These are phyloP conservation scores for Drosophila grimshawi DNA, from an alignment of 1,140 invertebrate genomes.

Conservation along the genomic window DNA sequence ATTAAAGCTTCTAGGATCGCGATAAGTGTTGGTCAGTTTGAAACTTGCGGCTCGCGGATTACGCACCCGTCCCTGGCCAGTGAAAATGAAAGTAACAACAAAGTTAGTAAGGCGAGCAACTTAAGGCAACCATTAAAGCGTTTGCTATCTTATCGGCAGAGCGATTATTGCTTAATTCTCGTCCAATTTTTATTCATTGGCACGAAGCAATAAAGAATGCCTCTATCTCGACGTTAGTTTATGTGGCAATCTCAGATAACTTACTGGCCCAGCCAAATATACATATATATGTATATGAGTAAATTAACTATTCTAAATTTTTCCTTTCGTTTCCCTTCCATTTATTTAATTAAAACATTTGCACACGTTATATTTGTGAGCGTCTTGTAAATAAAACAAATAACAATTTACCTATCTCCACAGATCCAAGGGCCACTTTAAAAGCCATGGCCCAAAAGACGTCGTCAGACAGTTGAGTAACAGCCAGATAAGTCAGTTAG, in stretches of 20 bases:
- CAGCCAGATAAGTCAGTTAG: conserved; percentile 26
- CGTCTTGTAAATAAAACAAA: conserved; percentile 1
- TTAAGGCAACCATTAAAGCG: conserved; percentile 7
- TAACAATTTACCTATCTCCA: conserved; percentile 1
- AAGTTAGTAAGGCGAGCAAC: neutral
- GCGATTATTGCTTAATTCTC: conserved; percentile 49
- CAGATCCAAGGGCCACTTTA: conserved; percentile 36
- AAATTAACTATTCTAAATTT: conserved; percentile 1
- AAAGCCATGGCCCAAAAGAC: conserved; percentile 37
- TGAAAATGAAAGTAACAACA: conserved; percentile 1
- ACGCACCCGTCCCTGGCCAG: conserved; percentile 4
- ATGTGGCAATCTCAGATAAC: conserved; percentile 29
- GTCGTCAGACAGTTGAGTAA: conserved; percentile 24
- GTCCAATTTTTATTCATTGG: conserved; percentile 40
- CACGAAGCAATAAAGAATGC: conserved; percentile 49
- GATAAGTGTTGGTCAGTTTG: conserved; percentile 37
- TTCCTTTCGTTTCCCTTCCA: neutral
- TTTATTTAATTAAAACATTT: conserved; percentile 42
- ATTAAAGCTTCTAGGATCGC: conserved; percentile 7
- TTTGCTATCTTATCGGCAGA: conserved; percentile 32
- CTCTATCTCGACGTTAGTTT: conserved; percentile 12
- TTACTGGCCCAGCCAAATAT: conserved; percentile 8
- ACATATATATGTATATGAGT: neutral
- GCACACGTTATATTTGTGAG: conserved; percentile 25
- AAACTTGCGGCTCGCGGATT: conserved; percentile 14